Evolutionary conservation across 2,888 invertebrate genomes (phyloP), one percentile per base, ranked within the genome.

Genomic region (Imbricaverruca yamaguchii): DNA sequence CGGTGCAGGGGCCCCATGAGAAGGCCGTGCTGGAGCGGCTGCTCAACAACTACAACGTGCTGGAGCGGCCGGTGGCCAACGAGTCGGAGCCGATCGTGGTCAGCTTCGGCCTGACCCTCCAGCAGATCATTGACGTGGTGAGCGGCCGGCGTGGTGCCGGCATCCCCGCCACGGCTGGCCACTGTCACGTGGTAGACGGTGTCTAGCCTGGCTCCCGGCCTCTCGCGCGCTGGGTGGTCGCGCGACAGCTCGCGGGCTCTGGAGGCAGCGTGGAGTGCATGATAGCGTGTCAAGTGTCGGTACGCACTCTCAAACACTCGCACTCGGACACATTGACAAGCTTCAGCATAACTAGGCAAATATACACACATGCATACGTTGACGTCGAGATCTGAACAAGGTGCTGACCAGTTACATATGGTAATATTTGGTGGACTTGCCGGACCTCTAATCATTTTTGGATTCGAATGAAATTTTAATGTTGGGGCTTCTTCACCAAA

Each of bases 91-190:
- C 96, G 87, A 91, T 96, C 88, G 93, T 93, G 90, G 92, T 96
- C 89, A 95, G 94, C 90, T 96, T 96, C 90, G 96, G 96, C 89
- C 93, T 96, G 90, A 96, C 96, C 88, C 92, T 96, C 89, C 95
- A 95, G 94, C 96, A 96, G 92, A 96, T 96, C 90, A 96, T 96
- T 89, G 96, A 96, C 91, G 96, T 96, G 92, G 96, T 96, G 91
- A 92, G 92, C 55, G 39, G 25, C 63, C n/a, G 57, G 39, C 4
- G 39, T 39, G 2, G 39, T 39, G 39, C 39, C 4, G 39, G 39
- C 39, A 39, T 39, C 39, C 39, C 39, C 4, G 39, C 39, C 39
- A 39, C 39, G 39, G 39, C 39, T 39, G 39, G 4, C 4, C 39
- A 39, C 4, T 39, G 1, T 39, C 39, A 39, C 39, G 39, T 39